Evolutionary conservation across 2,888 invertebrate genomes (phyloP), one percentile per base, ranked within the genome.

Genomic region (Coenonympha arcania): DNA sequence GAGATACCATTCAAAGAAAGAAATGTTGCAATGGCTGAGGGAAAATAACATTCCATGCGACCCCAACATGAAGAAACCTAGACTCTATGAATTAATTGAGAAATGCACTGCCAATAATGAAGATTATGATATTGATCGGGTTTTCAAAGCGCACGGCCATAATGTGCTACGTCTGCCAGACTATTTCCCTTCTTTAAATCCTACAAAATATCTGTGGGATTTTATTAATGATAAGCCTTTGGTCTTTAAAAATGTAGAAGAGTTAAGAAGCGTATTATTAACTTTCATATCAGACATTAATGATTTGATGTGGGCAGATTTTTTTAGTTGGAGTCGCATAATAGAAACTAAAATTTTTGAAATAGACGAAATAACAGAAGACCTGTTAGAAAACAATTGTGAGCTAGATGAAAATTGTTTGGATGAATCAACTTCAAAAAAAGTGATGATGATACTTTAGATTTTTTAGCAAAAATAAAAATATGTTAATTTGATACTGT

Each of bases 121-220:
- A 31, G 49, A 60, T 30, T 63, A 60, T 50, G 54, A 60, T 15
- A 47, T 77, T 33, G 76, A 76, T 34, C 50, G 56, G 16, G 57
- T 72, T 39, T 52, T 78, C 4, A 64, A 61, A 63, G 63, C 69
- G 1, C 61, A 71, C 47, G 79, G 78, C 0, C 70, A 71, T 63
- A 56, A 67, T 49, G 67, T 79, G 4, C 41, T 79, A 37, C 61
- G 67, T 40, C 52, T 77, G 24, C 78, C 79, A 6, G 41, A 53
- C 40, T 59, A 62, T 43, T 67, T 68, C 19, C 50, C 64, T 34
- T 65, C 69, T 31, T 57, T 79, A n/a, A 66, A 71, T n/a, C 61
- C 71, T 2, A 58, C 69, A 26, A 56, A 70, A 30, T 52, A 60
- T 8, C 50, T 78, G 28, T 79, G 79, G 78, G 50, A 62, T 43